Evolutionary conservation across 2,888 invertebrate genomes (phyloP).

Genomic region (Sinohyriopsis cumingii): DNA sequence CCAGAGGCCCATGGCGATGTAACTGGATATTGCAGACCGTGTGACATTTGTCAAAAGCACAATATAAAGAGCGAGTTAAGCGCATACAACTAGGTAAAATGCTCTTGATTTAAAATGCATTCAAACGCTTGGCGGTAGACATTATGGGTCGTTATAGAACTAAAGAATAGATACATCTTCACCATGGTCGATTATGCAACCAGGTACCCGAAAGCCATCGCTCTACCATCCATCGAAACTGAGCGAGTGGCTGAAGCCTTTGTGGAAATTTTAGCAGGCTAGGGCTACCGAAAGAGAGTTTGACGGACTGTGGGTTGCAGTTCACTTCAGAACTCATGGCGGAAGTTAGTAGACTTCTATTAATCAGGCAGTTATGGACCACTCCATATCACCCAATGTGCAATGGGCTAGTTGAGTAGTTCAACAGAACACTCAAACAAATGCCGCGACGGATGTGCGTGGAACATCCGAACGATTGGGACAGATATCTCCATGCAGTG

Average conservation of each 20-base stretch:
- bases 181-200: constrained; percentile 24
- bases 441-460: constrained; percentile 33
- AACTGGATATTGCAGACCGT: constrained; percentile 22
- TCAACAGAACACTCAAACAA: constrained; percentile 35
- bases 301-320: constrained; percentile 30
- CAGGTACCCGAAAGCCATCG: neutral
- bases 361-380: constrained; percentile 24
- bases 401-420: constrained; percentile 35
- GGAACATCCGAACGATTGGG: constrained; percentile 37
- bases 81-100: constrained; percentile 27
- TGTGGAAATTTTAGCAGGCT: constrained; percentile 13
- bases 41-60: constrained; percentile 25
- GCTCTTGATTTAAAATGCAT: constrained; percentile 36
- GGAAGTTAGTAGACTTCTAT: constrained; percentile 26
- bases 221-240: constrained; percentile 21
- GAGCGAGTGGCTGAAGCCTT: constrained; percentile 28
- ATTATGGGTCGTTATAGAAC: constrained; percentile 28
- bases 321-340: constrained; percentile 41
- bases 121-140: constrained; percentile 29
- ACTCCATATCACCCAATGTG: constrained; percentile 34
- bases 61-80: constrained; percentile 21
- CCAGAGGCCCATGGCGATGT: constrained; percentile 25
- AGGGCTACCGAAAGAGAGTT: constrained; percentile 21
- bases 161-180: constrained; percentile 22
- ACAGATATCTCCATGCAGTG: constrained; percentile 26